phyloP scores from a whole-genome alignment of 2,888 invertebrate species.

The Athripsodes cinereus region DNA sequence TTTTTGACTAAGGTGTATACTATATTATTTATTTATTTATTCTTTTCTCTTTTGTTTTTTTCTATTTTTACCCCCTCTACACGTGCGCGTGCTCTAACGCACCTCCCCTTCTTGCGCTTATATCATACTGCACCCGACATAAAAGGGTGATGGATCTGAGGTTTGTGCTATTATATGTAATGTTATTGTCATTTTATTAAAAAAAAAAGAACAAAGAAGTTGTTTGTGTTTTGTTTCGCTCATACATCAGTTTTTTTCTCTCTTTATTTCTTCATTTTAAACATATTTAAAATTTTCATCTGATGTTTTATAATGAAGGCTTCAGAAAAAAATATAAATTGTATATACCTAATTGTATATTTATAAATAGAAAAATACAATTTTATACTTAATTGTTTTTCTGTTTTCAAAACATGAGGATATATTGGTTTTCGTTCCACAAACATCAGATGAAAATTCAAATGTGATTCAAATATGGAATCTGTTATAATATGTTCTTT shows the following conservation, averaged over 20 bases:
- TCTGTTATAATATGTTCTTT: no score
- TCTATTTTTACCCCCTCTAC: conserved; percentile 4
- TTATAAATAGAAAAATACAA: no score
- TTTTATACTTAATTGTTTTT: no score
- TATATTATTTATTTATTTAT: conserved; percentile 15
- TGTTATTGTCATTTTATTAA: not conserved
- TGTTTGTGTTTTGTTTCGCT: not conserved
- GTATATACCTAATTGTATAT: no score
- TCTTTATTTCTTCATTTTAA: not conserved
- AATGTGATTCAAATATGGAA: no score
- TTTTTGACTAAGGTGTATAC: no score
- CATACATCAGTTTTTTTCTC: not conserved
- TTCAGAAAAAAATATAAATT: no score
- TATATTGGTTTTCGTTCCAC: no score
- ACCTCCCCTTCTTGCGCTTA: conserved; percentile 6
- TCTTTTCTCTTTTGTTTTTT: conserved; percentile 16
- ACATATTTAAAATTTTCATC: not conserved
- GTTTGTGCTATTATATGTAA: conserved; percentile 42
- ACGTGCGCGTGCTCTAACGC: not conserved
- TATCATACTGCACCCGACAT: conserved; percentile 22
- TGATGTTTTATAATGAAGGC: no score
- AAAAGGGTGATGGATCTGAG: conserved; percentile 56
- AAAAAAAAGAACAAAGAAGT: not conserved
- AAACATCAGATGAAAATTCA: no score
- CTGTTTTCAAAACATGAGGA: no score